Percentiles rank a stretch among this genome's conserved stretches.
Conservation (phyloP, 2,797 vertebrate genomes). For the Artibeus jamaicensis region DNA sequence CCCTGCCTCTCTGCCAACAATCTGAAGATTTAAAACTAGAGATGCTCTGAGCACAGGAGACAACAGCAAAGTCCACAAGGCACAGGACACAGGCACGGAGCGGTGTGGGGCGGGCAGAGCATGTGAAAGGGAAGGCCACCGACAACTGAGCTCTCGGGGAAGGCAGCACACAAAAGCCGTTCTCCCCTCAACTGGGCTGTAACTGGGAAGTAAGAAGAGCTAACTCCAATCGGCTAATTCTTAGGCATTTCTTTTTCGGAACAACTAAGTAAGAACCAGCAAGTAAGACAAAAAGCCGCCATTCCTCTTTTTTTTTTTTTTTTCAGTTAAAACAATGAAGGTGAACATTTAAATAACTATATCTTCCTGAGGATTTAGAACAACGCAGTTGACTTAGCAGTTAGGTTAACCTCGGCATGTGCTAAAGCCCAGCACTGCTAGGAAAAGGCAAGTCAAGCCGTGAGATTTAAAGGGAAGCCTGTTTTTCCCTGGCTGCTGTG, state of each 20-base stretch:
- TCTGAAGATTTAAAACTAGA: background rate
- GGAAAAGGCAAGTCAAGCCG: slow-evolving; percentile 52
- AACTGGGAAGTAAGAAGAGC: background rate
- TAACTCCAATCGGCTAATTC: background rate
- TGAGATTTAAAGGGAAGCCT: slow-evolving; percentile 56
- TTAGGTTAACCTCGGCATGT: background rate
- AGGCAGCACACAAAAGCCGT: background rate
- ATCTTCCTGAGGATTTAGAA: background rate
- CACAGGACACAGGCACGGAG: background rate
- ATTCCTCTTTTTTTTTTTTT: background rate
- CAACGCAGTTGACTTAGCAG: background rate
- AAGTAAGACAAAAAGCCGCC: background rate
- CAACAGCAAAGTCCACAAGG: background rate
- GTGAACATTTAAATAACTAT: background rate
- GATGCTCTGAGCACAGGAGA: background rate
- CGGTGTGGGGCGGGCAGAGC: rapidly evolving
- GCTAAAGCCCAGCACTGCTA: slow-evolving; percentile 20
- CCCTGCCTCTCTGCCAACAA: background rate
- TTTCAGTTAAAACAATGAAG: background rate
- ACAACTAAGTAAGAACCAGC: background rate
- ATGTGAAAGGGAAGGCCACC: background rate
- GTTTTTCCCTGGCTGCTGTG: background rate
- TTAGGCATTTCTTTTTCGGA: background rate
- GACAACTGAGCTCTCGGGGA: background rate
- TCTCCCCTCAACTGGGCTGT: too few species aligned